Evolutionary conservation across 1,140 invertebrate genomes (phyloP).

Genomic region (Temnothorax curvispinosus): DNA sequence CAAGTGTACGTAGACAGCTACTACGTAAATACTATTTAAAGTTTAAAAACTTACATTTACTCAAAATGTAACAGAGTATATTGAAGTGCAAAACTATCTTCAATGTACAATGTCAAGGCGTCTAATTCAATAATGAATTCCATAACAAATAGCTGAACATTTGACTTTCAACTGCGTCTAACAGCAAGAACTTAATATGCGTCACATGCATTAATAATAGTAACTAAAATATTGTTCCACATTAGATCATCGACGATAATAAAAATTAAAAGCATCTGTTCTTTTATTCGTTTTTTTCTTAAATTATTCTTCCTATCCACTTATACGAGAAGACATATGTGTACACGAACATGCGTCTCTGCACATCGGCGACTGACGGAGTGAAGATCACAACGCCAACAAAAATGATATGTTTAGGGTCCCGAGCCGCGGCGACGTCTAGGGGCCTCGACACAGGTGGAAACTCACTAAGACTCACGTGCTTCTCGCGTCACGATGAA

Average conservation of each 20-base stretch:
- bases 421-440: too few species aligned
- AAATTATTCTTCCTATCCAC: neutral
- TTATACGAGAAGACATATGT: neutral
- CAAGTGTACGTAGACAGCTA: neutral
- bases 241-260: neutral
- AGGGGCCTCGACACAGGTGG: neutral
- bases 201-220: neutral
- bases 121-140: neutral
- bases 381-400: neutral
- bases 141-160: neutral
- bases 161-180: neutral
- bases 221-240: neutral
- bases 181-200: neutral
- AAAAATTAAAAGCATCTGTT: neutral
- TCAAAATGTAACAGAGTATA: neutral
- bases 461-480: constrained; percentile 36
- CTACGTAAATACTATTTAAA: neutral
- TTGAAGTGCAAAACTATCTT: neutral
- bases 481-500: constrained; percentile 18
- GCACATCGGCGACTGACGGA: neutral
- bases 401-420: neutral
- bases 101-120: neutral
- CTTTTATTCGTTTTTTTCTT: neutral
- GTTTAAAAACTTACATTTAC: neutral
- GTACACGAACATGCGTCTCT: neutral